Percentiles rank a stretch among this genome's conserved stretches.
These are phyloP conservation scores for Cantharis lateralis DNA, from an alignment of 2,888 invertebrate species.

Conservation along the genomic window DNA sequence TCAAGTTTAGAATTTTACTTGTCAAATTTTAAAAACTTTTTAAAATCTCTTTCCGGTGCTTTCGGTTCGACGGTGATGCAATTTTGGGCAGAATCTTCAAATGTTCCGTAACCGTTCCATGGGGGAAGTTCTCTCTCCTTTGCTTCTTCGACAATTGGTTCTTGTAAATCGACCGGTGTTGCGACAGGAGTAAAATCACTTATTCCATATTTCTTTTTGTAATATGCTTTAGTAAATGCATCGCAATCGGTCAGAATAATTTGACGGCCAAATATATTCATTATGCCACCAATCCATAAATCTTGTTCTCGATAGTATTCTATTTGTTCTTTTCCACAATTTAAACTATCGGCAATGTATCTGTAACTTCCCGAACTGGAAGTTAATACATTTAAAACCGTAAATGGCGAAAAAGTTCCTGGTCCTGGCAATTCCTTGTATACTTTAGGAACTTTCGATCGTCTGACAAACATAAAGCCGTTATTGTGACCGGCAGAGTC, in stretches of 20 bases:
- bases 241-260: constrained; percentile 85
- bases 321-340: constrained; percentile 57
- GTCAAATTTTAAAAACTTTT: constrained; percentile 81
- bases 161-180: constrained; percentile 54
- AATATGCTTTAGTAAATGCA: constrained; percentile 83
- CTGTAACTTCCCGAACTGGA: constrained; percentile 58
- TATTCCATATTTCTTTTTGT: constrained; percentile 59
- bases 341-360: constrained; percentile 63
- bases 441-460: constrained; percentile 79
- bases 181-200: constrained; percentile 69
- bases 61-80: constrained; percentile 81
- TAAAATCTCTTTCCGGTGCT: constrained; percentile 75
- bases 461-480: constrained; percentile 73
- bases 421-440: constrained; percentile 53
- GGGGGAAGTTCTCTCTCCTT: constrained; percentile 70
- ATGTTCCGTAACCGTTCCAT: constrained; percentile 89
- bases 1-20: constrained; percentile 58
- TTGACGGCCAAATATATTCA: constrained; percentile 82
- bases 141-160: constrained; percentile 43
- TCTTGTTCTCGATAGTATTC: constrained; percentile 72
- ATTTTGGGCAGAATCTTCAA: constrained; percentile 88
- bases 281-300: constrained; percentile 77
- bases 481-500: constrained; percentile 73
- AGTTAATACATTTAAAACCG: constrained; percentile 68
- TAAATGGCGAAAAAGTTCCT: constrained; percentile 59